Evolutionary conservation across 2,888 invertebrate species (phyloP), one percentile per base, ranked within the genome.

Genomic region (Cerastis leucographa): DNA sequence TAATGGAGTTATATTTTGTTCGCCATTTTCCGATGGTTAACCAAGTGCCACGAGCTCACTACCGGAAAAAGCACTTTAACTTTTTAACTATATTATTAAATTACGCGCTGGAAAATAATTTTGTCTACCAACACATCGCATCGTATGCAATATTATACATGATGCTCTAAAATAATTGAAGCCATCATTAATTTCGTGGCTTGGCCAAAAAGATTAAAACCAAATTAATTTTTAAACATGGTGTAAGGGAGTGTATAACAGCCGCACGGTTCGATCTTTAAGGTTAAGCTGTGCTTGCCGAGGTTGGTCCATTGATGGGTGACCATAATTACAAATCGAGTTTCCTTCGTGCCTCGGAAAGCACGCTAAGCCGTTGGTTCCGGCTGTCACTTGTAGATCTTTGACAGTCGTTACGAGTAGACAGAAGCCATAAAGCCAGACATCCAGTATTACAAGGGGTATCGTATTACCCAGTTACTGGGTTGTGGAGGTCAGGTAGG

Each of bases 101-200:
- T 56, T 42, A 42, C 12, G 19, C 5, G 46, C 29, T 22, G 25
- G 46, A 79, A 82, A 82, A 76, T 56, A 35, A 25, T 64, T 42
- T 42, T 35, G 17, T n/a, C n/a, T 29, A 67, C 42, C n/a, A 65
- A 56, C 40, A 51, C 44, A 78, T 35, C 0, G n/a, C 29, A 40
- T 22, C 22, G 0, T 5, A 71, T 7, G 12, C 5, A 29, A 56
- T 44, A 67, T 25, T 42, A 7, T 44, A 49, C 71, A 35, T 4
- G 29, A 44, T 56, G 14, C 14, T 64, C 56, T 73, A 71, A 74
- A 76, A 46, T 35, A 46, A 83, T 83, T 25, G 25, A 49, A 35
- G 35, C 5, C 25, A 25, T 65, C 22, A 42, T 35, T 65, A 44
- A 71, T 82, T 82, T 54, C 19, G 42, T 14, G n/a, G 46, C 12